Percentiles rank a stretch among this genome's conserved stretches.
Evolutionary conservation across 2,797 vertebrate genomes (phyloP).

Genomic region (Aldrovandia affinis): DNA sequence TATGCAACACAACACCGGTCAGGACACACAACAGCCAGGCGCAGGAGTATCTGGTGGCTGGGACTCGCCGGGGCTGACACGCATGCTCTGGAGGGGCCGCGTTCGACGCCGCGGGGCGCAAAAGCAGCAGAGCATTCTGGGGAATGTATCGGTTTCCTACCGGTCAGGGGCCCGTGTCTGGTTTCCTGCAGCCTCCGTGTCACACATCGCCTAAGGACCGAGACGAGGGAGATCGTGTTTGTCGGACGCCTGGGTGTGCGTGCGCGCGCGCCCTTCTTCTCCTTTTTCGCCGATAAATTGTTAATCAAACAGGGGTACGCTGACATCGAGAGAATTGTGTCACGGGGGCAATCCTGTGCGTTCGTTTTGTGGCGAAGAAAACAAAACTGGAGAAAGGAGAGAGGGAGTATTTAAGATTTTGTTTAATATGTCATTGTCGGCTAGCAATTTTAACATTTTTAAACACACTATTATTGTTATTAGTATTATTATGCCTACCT

Average conservation of each 20-base stretch:
- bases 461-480: background rate
- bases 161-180: background rate
- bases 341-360: background rate
- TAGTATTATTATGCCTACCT: background rate
- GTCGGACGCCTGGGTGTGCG: background rate
- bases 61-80: background rate
- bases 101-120: background rate
- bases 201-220: background rate
- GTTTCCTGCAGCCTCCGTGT: background rate
- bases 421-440: background rate
- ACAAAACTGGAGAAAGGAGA: background rate
- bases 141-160: background rate
- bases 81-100: background rate
- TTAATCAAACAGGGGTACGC: background rate
- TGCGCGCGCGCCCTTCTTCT: background rate
- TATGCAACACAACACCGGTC: background rate
- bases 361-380: background rate
- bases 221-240: background rate
- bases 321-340: background rate
- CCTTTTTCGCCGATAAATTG: background rate
- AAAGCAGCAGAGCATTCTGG: background rate
- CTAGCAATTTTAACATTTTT: background rate
- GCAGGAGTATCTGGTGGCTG: background rate
- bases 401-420: too few relatives aligned
- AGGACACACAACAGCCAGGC: background rate